phyloP scores from a whole-genome alignment of 2,113 vertebrate species.

The Ranitomeya imitator region DNA sequence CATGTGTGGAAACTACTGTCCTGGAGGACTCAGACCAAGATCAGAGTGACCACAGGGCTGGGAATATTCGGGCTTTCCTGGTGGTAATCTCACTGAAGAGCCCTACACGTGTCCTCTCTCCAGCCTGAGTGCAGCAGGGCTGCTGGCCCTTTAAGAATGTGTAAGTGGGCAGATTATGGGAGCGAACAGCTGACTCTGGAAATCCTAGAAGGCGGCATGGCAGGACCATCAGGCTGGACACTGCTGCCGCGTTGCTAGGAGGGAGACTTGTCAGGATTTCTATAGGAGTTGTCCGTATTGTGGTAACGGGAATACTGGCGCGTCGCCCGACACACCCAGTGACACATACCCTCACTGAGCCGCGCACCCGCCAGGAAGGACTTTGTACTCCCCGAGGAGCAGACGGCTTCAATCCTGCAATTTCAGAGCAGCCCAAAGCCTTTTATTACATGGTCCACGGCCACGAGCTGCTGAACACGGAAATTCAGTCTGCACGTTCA shows the following conservation, averaged over 20 bases:
- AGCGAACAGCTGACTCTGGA: slow-evolving; percentile 21
- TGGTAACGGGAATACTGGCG: slow-evolving; percentile 13
- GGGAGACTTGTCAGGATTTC: not conserved
- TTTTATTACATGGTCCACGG: not conserved
- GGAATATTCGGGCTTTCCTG: not conserved
- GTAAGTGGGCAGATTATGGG: not conserved
- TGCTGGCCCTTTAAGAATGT: not conserved
- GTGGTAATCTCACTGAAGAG: not conserved
- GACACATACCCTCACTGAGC: slow-evolving; percentile 20
- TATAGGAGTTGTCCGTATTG: slow-evolving; percentile 31
- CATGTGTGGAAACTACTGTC: too few species aligned
- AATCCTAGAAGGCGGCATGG: not conserved
- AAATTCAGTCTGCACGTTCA: not conserved
- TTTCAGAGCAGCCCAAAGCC: not conserved
- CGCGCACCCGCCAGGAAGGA: not conserved
- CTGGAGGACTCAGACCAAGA: too few species aligned
- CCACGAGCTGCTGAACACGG: not conserved
- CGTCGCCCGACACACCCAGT: slow-evolving; percentile 30
- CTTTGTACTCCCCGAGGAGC: slow-evolving; percentile 1
- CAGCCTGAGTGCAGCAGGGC: not conserved
- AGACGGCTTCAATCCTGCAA: not conserved
- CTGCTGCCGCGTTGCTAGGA: slow-evolving; percentile 1
- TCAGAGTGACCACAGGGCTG: not conserved
- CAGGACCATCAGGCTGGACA: not conserved
- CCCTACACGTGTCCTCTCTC: too few species aligned